Percentiles rank a stretch among this genome's conserved stretches.
phyloP scores from a whole-genome alignment of 2,113 vertebrate species.

The Mobula birostris region DNA sequence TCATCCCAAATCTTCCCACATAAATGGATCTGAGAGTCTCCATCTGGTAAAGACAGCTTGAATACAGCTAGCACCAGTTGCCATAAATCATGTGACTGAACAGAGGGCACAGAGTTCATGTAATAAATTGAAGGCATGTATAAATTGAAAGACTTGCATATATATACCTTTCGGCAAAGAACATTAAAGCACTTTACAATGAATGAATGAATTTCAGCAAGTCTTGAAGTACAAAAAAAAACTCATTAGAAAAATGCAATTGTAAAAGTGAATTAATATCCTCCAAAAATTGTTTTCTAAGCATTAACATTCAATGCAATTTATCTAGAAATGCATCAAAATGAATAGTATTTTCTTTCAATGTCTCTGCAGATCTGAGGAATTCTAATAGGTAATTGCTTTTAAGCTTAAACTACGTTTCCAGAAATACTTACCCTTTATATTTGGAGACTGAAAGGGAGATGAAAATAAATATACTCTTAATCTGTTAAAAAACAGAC shows the following conservation, averaged over 20 bases:
- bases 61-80: no score
- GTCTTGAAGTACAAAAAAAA: not conserved
- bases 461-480: not conserved
- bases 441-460: no score
- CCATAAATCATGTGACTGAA: not conserved
- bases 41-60: no score
- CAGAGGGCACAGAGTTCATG: not conserved
- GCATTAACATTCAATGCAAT: not conserved
- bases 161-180: no score
- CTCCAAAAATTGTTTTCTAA: not conserved
- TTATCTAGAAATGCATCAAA: slow-evolving; percentile 18
- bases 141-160: no score
- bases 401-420: slow-evolving; percentile 5
- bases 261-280: slow-evolving; percentile 25
- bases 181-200: no score
- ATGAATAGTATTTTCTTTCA: not conserved
- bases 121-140: not conserved
- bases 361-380: slow-evolving; percentile 7
- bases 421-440: not conserved
- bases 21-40: no score
- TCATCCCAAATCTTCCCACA: no score
- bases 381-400: slow-evolving; percentile 4
- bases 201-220: not conserved
- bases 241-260: not conserved
- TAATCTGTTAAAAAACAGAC: not conserved